Base-by-base conservation (phyloP, 1,140 invertebrate species). In the Temnothorax curvispinosus region DNA sequence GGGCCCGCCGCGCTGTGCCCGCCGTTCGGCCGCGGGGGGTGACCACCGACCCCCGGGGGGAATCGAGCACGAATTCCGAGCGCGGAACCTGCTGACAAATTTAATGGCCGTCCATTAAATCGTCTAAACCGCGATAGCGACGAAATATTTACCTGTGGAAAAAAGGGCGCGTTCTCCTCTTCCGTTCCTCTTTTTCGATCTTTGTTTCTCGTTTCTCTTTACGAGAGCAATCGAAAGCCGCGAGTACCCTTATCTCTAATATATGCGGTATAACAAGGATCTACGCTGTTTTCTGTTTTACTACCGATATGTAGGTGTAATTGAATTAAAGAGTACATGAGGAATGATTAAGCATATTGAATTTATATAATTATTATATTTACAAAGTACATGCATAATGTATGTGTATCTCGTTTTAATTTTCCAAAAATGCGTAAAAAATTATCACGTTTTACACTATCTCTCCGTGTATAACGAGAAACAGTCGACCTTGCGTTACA, bases 71-170 rank as follows among this genome's bases (percentile, higher is more conserved):
- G 85, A 89, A 87, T 90, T 90, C 77, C 77, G 77, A 35, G 76
- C 84, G 86, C 76, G 86, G 88, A 80, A 69, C 71, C 80, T 62
- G 86, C 62, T 62, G 88, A 90, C 88, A 71, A 90, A 86, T 90
- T 90, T 86, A 90, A 90, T 89, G 89, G 87, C 38, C 89, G 88
- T 89, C 86, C 74, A 71, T 87, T 87, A 87, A 87, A 87, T 85
- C 69, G 86, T 44, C 86, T 75, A 85, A 71, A 54, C 80, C 62
- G 50, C 87, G 74, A 72, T 72, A 60, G 18, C 88, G 89, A 85
- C 88, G 89, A 90, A 89, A 90, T 87, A 90, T 90, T 89, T 90
- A 89, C 88, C 88, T 81, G 82, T 62, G 82, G 87, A 74, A 60
- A 87, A 89, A 88, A 65, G n/a, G 76, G 27, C 52, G 52, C 52